Conservation (phyloP, 1,140 invertebrate species). For the Paraescarpia echinospica region DNA sequence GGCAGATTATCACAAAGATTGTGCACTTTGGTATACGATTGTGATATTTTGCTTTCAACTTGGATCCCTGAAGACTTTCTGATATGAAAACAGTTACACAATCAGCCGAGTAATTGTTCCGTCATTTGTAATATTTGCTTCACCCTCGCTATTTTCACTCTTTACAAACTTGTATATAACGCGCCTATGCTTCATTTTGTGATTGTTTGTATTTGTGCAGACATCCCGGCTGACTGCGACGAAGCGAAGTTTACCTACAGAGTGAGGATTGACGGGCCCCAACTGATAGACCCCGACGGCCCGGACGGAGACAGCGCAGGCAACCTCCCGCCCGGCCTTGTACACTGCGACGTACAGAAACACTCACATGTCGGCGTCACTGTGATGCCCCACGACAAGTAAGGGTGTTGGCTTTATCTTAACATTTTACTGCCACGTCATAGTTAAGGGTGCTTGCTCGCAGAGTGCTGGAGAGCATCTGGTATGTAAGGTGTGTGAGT, state of each 20-base stretch:
- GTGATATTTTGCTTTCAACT: too few species aligned
- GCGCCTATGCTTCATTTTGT: neutral
- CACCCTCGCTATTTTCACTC: neutral
- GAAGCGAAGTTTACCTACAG: neutral
- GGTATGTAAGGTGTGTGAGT: too few species aligned
- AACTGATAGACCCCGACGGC: slow-evolving; percentile 3
- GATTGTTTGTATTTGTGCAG: neutral
- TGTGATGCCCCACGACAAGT: neutral
- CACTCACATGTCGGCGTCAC: neutral
- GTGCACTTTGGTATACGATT: too few species aligned
- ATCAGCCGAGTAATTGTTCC: too few species aligned
- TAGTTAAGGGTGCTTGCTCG: too few species aligned
- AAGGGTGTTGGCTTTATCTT: neutral
- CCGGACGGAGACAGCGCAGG: neutral
- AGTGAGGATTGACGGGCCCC: neutral
- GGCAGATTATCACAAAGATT: too few species aligned
- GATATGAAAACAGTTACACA: too few species aligned
- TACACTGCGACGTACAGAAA: neutral
- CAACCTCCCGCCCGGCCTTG: neutral
- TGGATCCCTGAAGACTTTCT: too few species aligned
- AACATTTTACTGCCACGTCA: neutral
- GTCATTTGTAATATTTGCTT: too few species aligned
- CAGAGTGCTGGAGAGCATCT: too few species aligned
- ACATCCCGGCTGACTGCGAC: slow-evolving; percentile 6
- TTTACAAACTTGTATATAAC: neutral